Percentiles rank a stretch among this genome's conserved stretches.
Evolutionary conservation across 2,113 vertebrate species (phyloP).

Genomic region (Bufo gargarizans): DNA sequence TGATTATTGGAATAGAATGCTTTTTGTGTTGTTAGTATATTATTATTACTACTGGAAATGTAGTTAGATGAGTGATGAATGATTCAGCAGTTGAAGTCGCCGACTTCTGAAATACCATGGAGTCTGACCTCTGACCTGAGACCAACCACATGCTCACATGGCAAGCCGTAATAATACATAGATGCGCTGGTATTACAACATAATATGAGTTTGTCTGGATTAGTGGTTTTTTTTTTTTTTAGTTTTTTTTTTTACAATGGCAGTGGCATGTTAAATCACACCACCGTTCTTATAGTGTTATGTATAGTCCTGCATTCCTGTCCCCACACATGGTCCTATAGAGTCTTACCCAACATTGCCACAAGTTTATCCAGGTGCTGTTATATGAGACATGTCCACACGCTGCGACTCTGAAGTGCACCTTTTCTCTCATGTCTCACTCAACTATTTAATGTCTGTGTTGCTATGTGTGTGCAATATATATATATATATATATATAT

Average conservation of each 20-base stretch:
- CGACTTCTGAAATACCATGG: slow-evolving; percentile 58
- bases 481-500: not conserved
- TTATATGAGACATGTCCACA: slow-evolving; percentile 38
- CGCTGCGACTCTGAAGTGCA: not conserved
- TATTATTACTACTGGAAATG: slow-evolving; percentile 25
- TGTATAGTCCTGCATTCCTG: not conserved
- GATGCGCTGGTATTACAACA: not conserved
- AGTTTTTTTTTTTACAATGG: not conserved
- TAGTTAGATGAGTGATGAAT: slow-evolving; percentile 49
- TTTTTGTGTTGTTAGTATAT: not conserved
- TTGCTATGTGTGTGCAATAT: not conserved
- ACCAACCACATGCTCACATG: slow-evolving; percentile 55
- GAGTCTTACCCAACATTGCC: slow-evolving; percentile 29
- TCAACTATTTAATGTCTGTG: not conserved
- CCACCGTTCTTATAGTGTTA: not conserved
- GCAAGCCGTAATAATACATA: slow-evolving; percentile 4
- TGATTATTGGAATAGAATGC: not conserved
- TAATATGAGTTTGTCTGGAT: not conserved
- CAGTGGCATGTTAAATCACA: not conserved
- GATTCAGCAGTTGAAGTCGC: slow-evolving; percentile 59
- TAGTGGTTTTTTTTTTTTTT: too few species aligned
- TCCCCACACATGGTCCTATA: not conserved
- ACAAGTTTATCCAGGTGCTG: slow-evolving; percentile 44
- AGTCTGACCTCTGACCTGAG: slow-evolving; percentile 75
- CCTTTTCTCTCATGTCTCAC: not conserved